phyloP scores from a whole-genome alignment of 2,797 vertebrate genomes.

The Spea hammondii region DNA sequence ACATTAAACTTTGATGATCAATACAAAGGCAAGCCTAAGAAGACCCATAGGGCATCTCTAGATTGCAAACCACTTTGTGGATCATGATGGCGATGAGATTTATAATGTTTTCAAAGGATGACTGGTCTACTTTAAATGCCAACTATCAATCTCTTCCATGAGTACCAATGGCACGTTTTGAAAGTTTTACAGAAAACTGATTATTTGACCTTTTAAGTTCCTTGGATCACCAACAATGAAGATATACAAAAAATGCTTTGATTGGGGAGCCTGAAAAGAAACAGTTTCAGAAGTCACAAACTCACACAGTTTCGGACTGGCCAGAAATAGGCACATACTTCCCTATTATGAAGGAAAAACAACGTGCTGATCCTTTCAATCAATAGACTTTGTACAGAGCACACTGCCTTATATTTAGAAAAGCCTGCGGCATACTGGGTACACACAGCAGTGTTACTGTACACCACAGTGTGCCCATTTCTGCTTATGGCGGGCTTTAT shows the following conservation, averaged over 20 bases:
- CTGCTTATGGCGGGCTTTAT: neutral
- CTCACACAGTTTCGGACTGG: neutral
- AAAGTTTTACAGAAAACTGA: neutral
- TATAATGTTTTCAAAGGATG: no score
- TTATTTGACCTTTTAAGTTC: no score
- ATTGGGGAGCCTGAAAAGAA: no score
- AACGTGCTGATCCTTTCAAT: conserved; percentile 23
- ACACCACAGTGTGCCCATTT: neutral
- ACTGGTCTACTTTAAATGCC: no score
- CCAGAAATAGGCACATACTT: conserved; percentile 36
- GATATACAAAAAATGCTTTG: no score
- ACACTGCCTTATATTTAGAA: conserved; percentile 36
- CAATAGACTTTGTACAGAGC: conserved; percentile 26
- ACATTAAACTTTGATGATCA: neutral
- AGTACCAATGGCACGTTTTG: neutral
- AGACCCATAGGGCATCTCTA: no score
- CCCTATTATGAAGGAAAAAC: conserved; percentile 26
- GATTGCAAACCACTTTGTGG: no score
- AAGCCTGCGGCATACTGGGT: neutral
- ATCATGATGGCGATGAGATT: no score
- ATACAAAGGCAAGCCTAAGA: neutral
- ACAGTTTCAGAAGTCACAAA: neutral
- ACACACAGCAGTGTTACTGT: neutral
- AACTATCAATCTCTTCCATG: no score
- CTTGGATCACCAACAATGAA: neutral